Base-by-base conservation (phyloP, 2,113 vertebrate genomes). In the Sakesphorus luctuosus region DNA sequence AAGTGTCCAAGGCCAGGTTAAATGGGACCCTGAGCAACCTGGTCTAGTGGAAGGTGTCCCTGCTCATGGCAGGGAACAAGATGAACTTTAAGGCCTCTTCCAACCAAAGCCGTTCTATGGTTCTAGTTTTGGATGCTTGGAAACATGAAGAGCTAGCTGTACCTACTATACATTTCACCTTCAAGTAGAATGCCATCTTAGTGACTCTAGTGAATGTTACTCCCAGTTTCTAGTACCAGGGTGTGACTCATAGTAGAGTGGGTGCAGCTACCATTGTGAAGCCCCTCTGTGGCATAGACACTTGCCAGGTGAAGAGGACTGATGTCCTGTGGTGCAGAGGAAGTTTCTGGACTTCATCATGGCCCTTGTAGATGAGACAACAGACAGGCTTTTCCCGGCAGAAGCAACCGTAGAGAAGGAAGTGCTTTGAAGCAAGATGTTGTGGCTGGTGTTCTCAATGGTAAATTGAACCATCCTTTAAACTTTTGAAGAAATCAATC, bases 281-380 rank as follows among this genome's bases (percentile, higher is more conserved):
- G 16, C 7, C 3, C 31, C 18, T 26, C 17, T 50, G 17, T 40
- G 38, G 13, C 0, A 0, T 5, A 26, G 62, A 19, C 0, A 5
- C 4, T 19, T 72, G 8, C 11, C 23, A 23, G 29, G 44, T 55
- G 67, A 36, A 36, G 25, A 68, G 21, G 40, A 52, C 13, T 4
- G 13, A 31, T 26, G 16, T 46, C 20, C 36, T 58, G 24, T 10
- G 35, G 13, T 0, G 0, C 25, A 1, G 2, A 23, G 28, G 76
- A 83, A 83, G 36, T 6, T 72, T 13, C 1, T 1, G 3, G 21
- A 25, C 4, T 15, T 55, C 16, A 3, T 1, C 10, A 0, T 14
- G 33, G 21, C 21, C 44, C 15, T 38, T 50, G 35, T 11, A 38
- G 10, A 24, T 25, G 6, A 76, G 40, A 23, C 76, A 63, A n/a